Percentiles rank a stretch among this genome's conserved stretches.
phyloP scores from a whole-genome alignment of 2,888 invertebrate species.

The Melanotus villosus region DNA sequence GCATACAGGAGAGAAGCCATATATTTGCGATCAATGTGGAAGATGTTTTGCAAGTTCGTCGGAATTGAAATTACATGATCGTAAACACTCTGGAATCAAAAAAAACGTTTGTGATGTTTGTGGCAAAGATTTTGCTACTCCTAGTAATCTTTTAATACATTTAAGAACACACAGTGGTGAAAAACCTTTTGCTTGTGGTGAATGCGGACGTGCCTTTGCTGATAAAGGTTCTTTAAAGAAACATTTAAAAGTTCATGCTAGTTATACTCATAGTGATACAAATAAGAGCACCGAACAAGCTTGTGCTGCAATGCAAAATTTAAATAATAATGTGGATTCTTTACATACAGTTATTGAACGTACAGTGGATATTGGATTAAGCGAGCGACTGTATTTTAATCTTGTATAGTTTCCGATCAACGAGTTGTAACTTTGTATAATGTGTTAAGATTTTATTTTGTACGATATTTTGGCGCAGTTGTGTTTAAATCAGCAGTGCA shows the following conservation, averaged over 20 bases:
- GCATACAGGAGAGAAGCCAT: conserved; percentile 58
- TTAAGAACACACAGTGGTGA: conserved; percentile 60
- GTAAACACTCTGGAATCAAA: conserved; percentile 57
- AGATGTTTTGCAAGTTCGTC: conserved; percentile 55
- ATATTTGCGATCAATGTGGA: conserved; percentile 54
- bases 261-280: not conserved
- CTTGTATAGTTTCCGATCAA: too few species aligned
- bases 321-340: conserved; percentile 11
- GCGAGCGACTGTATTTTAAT: conserved; percentile 29
- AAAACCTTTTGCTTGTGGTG: conserved; percentile 56
- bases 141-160: conserved; percentile 58
- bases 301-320: conserved; percentile 9
- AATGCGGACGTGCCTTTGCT: conserved; percentile 52
- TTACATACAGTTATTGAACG: conserved; percentile 22
- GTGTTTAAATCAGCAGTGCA: too few species aligned
- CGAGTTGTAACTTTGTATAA: too few species aligned
- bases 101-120: conserved; percentile 56
- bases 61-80: conserved; percentile 55
- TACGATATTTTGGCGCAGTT: too few species aligned
- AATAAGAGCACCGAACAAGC: not conserved
- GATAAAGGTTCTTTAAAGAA: conserved; percentile 56
- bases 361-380: conserved; percentile 18
- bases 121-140: conserved; percentile 59
- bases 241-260: conserved; percentile 50
- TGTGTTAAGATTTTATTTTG: too few species aligned